phyloP scores from a whole-genome alignment of 2,113 vertebrate genomes.

The Vicugna pacos region DNA sequence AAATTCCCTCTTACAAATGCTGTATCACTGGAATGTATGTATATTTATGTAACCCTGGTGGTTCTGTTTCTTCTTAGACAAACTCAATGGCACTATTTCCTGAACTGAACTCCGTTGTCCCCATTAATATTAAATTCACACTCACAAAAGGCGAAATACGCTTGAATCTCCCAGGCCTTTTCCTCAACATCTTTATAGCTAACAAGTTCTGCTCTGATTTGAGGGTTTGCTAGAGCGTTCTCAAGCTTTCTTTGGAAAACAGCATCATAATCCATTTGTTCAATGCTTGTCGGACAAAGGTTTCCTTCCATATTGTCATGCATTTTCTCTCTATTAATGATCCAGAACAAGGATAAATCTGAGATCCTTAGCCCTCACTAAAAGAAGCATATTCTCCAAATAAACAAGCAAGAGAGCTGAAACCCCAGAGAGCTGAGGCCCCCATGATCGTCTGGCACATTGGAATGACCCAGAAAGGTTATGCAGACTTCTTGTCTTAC shows the following conservation, averaged over 20 bases:
- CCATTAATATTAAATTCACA: conserved; percentile 75
- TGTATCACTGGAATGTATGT: conserved; percentile 72
- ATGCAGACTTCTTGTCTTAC: conserved; percentile 66
- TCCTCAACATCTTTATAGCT: conserved; percentile 43
- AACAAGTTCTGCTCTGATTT: conserved; percentile 49
- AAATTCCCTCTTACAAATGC: conserved; percentile 80
- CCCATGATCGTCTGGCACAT: neutral
- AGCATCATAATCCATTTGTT: neutral
- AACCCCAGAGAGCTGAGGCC: neutral
- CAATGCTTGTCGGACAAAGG: conserved; percentile 2
- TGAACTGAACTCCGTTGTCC: conserved; percentile 52
- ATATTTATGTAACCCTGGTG: conserved; percentile 79
- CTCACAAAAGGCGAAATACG: conserved; percentile 55
- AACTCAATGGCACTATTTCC: conserved; percentile 67
- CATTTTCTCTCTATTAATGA: conserved; percentile 60
- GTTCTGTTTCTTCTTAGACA: conserved; percentile 73
- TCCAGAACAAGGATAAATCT: conserved; percentile 62
- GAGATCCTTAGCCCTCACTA: conserved; percentile 53
- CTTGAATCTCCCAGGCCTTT: conserved; percentile 48
- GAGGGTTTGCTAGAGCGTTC: neutral
- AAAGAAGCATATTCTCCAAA: conserved; percentile 65
- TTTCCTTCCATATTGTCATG: neutral
- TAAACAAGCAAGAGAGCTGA: conserved; percentile 39
- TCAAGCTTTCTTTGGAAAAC: conserved; percentile 52
- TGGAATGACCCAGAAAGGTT: conserved; percentile 75